A percentile compares a stretch with the other conserved stretches of the same genome.
Evolutionary conservation across 1,140 invertebrate species (phyloP).

Genomic region (Camponotus vicinus): DNA sequence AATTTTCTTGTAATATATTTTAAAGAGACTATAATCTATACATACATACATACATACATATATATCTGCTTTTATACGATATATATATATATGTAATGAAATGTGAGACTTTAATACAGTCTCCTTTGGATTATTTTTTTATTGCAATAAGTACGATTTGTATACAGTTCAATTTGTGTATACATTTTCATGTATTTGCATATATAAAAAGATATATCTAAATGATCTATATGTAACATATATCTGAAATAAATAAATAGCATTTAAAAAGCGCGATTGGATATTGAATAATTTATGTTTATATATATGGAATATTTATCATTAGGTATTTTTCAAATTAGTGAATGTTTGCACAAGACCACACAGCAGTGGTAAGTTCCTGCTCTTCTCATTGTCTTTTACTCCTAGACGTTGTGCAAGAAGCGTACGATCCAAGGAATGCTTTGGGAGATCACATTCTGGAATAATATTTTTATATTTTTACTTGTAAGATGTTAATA

Average conservation of each 20-base stretch:
- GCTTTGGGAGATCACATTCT: constrained; percentile 84
- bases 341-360: constrained; percentile 81
- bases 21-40: neutral
- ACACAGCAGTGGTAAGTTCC: constrained; percentile 82
- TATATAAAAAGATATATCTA: constrained; percentile 8
- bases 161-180: constrained; percentile 10
- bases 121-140: neutral
- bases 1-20: neutral
- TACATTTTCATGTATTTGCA: constrained; percentile 8
- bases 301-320: neutral
- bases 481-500: neutral
- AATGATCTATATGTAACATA: constrained; percentile 26
- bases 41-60: neutral
- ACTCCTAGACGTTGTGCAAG: constrained; percentile 81
- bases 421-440: constrained; percentile 80
- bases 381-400: constrained; percentile 79
- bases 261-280: constrained; percentile 36
- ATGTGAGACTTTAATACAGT: neutral
- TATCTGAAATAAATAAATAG: constrained; percentile 35
- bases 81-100: neutral
- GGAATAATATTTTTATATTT: constrained; percentile 59
- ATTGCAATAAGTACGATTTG: neutral
- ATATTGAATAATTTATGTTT: constrained; percentile 11
- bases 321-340: constrained; percentile 73
- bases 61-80: no score